These are phyloP conservation scores for Coenonympha glycerion DNA, from an alignment of 2,888 invertebrate species.

Conservation along the genomic window DNA sequence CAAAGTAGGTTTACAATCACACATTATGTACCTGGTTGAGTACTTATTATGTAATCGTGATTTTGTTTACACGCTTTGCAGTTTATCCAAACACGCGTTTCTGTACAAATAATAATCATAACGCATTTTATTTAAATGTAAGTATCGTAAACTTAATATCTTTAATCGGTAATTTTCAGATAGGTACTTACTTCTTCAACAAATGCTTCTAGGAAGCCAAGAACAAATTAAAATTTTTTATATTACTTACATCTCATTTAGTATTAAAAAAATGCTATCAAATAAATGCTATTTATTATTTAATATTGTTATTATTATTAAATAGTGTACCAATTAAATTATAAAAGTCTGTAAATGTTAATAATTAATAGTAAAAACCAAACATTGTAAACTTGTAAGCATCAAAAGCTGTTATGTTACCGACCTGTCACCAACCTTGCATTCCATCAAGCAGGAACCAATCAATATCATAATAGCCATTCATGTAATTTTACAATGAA, in stretches of 20 bases:
- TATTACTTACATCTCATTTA: not conserved
- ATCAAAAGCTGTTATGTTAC: slow-evolving; percentile 20
- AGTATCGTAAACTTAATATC: no score
- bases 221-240: not conserved
- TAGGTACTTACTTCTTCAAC: no score
- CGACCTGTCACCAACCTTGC: slow-evolving; percentile 53
- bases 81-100: no score
- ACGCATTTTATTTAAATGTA: no score
- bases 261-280: no score
- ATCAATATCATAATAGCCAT: slow-evolving; percentile 12
- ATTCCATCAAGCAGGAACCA: slow-evolving; percentile 60
- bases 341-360: no score
- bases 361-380: no score
- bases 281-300: no score
- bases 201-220: not conserved
- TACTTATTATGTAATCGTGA: no score
- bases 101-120: no score
- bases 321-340: not conserved
- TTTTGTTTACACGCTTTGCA: not conserved
- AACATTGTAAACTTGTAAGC: not conserved
- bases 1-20: slow-evolving; percentile 6
- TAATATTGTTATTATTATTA: no score
- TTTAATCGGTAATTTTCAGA: no score
- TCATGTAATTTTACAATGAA: slow-evolving; percentile 2
- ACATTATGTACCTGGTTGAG: not conserved